phyloP scores from a whole-genome alignment of 2,797 vertebrate genomes.

The Amblyraja radiata region DNA sequence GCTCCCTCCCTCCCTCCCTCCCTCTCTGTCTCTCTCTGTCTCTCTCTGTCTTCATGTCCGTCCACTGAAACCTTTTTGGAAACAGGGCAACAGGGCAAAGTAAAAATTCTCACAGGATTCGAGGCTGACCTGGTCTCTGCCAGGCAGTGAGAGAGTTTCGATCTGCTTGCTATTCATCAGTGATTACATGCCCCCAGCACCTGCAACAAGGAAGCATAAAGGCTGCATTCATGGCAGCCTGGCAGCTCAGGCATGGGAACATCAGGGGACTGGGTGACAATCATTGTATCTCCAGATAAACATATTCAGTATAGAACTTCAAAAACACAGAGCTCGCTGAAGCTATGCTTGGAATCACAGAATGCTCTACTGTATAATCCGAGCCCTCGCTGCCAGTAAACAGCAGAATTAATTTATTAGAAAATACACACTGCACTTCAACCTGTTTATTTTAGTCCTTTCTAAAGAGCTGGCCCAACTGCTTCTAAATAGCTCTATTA shows the following conservation, averaged over 20 bases:
- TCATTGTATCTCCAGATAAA: constrained; percentile 68
- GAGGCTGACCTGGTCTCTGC: constrained; percentile 51
- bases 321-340: constrained; percentile 11
- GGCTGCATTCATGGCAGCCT: constrained; percentile 65
- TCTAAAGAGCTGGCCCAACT: not conserved
- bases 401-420: constrained; percentile 17
- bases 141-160: constrained; percentile 54
- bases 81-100: not conserved
- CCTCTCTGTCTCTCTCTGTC: too few relatives aligned
- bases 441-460: not conserved
- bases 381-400: not conserved
- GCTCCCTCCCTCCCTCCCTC: too few relatives aligned
- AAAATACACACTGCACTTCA: not conserved
- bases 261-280: constrained; percentile 54
- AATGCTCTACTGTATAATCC: constrained; percentile 24
- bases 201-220: constrained; percentile 66
- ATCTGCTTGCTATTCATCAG: constrained; percentile 57
- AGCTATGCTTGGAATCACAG: constrained; percentile 12
- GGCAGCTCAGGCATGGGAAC: constrained; percentile 69
- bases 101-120: constrained; percentile 52
- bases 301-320: constrained; percentile 39
- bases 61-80: not conserved
- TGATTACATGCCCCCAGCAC: constrained; percentile 63
- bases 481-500: not conserved
- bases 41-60: not conserved